phyloP scores from a whole-genome alignment of 2,797 vertebrate species.

The Rhincodon typus region DNA sequence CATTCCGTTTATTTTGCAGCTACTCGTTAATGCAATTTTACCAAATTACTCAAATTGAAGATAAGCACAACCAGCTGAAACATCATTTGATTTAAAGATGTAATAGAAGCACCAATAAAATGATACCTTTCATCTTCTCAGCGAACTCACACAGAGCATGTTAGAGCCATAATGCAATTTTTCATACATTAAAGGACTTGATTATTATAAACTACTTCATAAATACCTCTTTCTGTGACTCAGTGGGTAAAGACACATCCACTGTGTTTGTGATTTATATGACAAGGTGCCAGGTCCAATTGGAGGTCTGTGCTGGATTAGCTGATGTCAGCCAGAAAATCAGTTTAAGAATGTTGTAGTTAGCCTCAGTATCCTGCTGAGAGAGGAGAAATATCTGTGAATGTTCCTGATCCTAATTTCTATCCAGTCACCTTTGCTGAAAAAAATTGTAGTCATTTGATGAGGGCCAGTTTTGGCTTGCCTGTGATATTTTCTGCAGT shows the following conservation, averaged over 20 bases:
- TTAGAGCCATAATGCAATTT: background rate
- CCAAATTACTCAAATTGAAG: conserved; percentile 35
- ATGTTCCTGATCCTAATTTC: background rate
- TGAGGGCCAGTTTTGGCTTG: background rate
- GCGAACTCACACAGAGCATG: conserved; percentile 30
- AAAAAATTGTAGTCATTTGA: background rate
- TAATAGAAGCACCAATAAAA: conserved; percentile 29
- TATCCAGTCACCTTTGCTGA: background rate
- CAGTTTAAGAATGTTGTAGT: background rate
- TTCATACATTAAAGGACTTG: background rate
- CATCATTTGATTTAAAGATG: conserved; percentile 31
- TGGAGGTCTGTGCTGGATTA: background rate
- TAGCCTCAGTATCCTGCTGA: background rate
- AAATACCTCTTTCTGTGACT: background rate
- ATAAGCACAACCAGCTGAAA: conserved; percentile 33
- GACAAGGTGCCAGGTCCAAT: background rate
- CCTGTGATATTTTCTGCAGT: background rate
- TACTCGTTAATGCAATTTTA: conserved; percentile 32
- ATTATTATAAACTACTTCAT: background rate
- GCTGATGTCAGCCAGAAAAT: background rate
- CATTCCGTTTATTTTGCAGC: conserved; percentile 33
- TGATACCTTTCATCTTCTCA: conserved; percentile 28
- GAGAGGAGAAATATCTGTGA: background rate
- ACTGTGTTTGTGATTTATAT: background rate
- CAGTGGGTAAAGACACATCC: background rate